These are phyloP conservation scores for Leptinotarsa haldemani DNA, from an alignment of 2,888 invertebrate genomes.

Conservation along the genomic window DNA sequence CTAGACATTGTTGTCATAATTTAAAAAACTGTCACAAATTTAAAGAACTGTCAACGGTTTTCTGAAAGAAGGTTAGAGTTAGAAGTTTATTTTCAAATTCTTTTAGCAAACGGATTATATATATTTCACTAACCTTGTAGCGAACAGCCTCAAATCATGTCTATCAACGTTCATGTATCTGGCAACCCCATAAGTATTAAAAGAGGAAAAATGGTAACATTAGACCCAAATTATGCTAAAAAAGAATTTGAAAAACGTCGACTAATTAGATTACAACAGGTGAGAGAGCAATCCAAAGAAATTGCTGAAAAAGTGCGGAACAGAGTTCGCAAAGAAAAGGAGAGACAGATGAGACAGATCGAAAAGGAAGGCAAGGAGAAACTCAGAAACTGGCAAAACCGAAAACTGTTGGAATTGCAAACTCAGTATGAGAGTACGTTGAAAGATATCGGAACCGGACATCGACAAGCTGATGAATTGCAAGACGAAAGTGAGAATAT, in stretches of 20 bases:
- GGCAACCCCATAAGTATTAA: constrained; percentile 69
- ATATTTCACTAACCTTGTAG: neutral
- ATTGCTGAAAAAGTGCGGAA: constrained; percentile 70
- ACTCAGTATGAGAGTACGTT: constrained; percentile 68
- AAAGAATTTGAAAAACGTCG: constrained; percentile 71
- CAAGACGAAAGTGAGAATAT: constrained; percentile 59
- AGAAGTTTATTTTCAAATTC: neutral
- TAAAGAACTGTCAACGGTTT: constrained; percentile 4
- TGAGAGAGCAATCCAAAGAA: constrained; percentile 73
- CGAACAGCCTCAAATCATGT: constrained; percentile 61
- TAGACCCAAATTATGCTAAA: constrained; percentile 68
- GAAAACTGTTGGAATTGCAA: constrained; percentile 67
- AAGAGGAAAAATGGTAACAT: constrained; percentile 67
- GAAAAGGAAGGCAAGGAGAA: constrained; percentile 68
- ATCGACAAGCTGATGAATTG: constrained; percentile 64
- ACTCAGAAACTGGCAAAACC: constrained; percentile 68
- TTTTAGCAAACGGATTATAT: neutral
- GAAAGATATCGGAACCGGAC: constrained; percentile 68
- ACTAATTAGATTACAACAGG: constrained; percentile 73
- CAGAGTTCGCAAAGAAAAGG: constrained; percentile 68
- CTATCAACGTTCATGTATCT: constrained; percentile 72
- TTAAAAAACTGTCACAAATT: neutral
- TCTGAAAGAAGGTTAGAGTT: neutral
- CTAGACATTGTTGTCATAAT: too few relatives aligned
- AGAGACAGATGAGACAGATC: constrained; percentile 67